These are phyloP conservation scores for Gorsachius magnificus DNA, from an alignment of 2,797 vertebrate genomes.

Conservation along the genomic window DNA sequence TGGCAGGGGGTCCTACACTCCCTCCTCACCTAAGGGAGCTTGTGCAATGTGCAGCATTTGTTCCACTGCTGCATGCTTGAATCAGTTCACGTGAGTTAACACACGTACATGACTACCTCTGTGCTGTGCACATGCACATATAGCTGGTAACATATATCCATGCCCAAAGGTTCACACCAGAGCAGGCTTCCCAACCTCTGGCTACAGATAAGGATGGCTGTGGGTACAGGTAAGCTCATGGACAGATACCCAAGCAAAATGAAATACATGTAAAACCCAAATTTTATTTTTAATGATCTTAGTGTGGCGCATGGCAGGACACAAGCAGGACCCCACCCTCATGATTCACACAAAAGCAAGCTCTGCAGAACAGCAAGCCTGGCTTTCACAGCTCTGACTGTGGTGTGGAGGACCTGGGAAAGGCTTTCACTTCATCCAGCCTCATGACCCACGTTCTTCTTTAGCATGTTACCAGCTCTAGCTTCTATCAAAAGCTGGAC, in stretches of 20 bases:
- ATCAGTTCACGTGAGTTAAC: neutral
- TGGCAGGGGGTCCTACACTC: neutral
- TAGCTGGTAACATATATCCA: neutral
- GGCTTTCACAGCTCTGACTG: neutral
- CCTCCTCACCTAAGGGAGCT: neutral
- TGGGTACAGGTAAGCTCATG: neutral
- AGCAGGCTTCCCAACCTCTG: neutral
- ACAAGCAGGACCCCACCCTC: neutral
- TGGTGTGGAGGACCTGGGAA: neutral
- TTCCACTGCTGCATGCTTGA: neutral
- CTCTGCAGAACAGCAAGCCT: neutral
- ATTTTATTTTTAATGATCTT: neutral
- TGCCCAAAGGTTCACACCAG: neutral
- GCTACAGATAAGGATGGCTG: neutral
- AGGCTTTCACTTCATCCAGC: neutral
- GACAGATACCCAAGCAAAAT: neutral
- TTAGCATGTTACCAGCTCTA: neutral
- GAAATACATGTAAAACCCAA: neutral
- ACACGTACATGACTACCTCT: fast-evolving
- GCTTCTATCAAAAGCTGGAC: neutral
- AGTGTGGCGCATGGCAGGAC: fast-evolving
- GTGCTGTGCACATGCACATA: neutral
- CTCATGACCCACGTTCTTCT: neutral
- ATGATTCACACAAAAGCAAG: neutral
- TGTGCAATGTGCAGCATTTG: neutral